Conservation (phyloP, 2,888 invertebrate species). For the Yponomeuta sedellus region DNA sequence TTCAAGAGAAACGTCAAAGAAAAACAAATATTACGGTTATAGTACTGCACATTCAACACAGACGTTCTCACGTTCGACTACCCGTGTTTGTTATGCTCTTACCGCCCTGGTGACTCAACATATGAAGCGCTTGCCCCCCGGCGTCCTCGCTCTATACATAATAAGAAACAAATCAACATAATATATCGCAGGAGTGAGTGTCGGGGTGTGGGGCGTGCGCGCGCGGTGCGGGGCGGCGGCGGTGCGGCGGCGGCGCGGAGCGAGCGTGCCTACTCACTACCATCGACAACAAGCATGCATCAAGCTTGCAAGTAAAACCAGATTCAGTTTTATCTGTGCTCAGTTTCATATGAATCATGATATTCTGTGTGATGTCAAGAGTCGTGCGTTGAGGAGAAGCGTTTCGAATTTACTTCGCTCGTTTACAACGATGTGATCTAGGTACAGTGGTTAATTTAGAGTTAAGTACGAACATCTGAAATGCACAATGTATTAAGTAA, state of each 20-base stretch:
- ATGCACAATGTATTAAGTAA: conserved; percentile 69
- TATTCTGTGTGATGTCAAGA: conserved; percentile 73
- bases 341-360: conserved; percentile 74
- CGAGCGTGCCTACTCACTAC: conserved; percentile 58
- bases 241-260: conserved; percentile 28
- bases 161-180: conserved; percentile 72
- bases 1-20: conserved; percentile 76
- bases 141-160: conserved; percentile 93
- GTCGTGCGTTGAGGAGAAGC: conserved; percentile 77
- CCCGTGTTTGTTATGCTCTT: conserved; percentile 78
- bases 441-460: conserved; percentile 65
- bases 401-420: conserved; percentile 76
- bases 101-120: conserved; percentile 96
- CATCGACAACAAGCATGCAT: conserved; percentile 74
- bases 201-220: conserved; percentile 55
- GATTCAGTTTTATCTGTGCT: conserved; percentile 74
- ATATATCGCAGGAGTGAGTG: conserved; percentile 74
- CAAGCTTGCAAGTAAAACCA: conserved; percentile 76
- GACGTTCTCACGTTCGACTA: conserved; percentile 75
- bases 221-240: conserved; percentile 25
- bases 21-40: conserved; percentile 70
- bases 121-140: conserved; percentile 92
- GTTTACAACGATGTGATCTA: conserved; percentile 62
- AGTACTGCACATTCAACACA: conserved; percentile 75
- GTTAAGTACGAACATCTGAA: conserved; percentile 69